A percentile compares a stretch with the other conserved stretches of the same genome.
Conservation (phyloP, 2,113 vertebrate species). For the Elephantulus edwardii region DNA sequence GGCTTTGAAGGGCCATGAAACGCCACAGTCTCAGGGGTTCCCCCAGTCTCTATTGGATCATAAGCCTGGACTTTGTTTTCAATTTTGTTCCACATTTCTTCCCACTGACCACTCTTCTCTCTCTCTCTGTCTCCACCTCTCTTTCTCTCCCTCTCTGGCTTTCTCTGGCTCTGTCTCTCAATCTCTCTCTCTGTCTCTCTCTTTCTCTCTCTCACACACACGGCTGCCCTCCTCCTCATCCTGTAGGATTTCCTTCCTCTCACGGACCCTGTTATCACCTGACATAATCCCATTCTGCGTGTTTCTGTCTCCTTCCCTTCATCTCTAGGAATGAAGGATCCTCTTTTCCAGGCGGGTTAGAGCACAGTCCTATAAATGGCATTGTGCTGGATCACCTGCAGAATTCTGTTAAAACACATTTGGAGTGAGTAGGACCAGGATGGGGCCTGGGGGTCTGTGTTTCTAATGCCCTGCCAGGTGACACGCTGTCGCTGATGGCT, state of each 20-base stretch:
- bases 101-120: too few species aligned
- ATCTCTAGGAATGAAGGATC: not conserved
- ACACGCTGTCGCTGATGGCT: accelerated
- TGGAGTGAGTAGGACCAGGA: not conserved
- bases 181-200: too few species aligned
- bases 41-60: too few species aligned
- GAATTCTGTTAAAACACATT: not conserved
- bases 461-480: accelerated
- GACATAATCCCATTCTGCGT: not conserved
- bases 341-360: not conserved
- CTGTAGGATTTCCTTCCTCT: not conserved
- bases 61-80: too few species aligned
- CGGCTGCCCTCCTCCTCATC: not conserved
- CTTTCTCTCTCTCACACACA: too few species aligned
- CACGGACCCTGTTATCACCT: not conserved
- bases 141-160: too few species aligned
- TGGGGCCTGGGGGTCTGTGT: not conserved
- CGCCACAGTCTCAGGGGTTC: too few species aligned
- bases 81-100: too few species aligned
- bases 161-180: too few species aligned
- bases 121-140: too few species aligned
- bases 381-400: too few species aligned
- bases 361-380: not conserved
- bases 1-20: too few species aligned
- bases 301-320: not conserved